Percentiles rank a stretch among this genome's conserved stretches.
phyloP scores from a whole-genome alignment of 1,140 invertebrate genomes.

The Gonatopus flavifemur region DNA sequence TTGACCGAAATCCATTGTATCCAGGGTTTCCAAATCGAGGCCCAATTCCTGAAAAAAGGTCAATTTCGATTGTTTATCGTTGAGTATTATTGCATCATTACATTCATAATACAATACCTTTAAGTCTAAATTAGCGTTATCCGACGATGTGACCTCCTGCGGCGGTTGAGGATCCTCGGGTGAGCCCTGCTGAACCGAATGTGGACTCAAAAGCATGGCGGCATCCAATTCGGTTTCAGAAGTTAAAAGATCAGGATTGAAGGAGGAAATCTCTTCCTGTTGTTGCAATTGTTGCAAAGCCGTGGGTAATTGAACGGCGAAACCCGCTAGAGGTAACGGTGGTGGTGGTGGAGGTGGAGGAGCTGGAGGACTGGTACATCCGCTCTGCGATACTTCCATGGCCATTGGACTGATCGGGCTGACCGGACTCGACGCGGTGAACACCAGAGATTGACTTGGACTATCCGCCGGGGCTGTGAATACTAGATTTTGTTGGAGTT shows the following conservation, averaged over 20 bases:
- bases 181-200: slow-evolving; percentile 42
- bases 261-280: slow-evolving; percentile 41
- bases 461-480: slow-evolving; percentile 48
- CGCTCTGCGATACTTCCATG: slow-evolving; percentile 51
- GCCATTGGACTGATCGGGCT: slow-evolving; percentile 55
- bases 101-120: too few relatives aligned
- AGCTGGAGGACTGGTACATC: slow-evolving; percentile 47
- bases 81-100: too few relatives aligned
- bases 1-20: slow-evolving; percentile 62
- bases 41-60: slow-evolving; percentile 58
- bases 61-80: too few relatives aligned
- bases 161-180: slow-evolving; percentile 52
- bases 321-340: slow-evolving; percentile 55
- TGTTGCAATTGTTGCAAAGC: slow-evolving; percentile 43
- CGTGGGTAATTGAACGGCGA: slow-evolving; percentile 56
- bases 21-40: slow-evolving; percentile 59
- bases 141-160: slow-evolving; percentile 53
- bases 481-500: slow-evolving; percentile 52
- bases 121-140: slow-evolving; percentile 52
- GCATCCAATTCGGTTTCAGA: slow-evolving; percentile 45
- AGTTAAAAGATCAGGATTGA: slow-evolving; percentile 34
- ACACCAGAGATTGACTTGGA: slow-evolving; percentile 47
- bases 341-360: slow-evolving; percentile 54
- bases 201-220: slow-evolving; percentile 49
- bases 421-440: slow-evolving; percentile 42